Percentiles rank a stretch among this genome's conserved stretches.
Evolutionary conservation across 2,797 vertebrate species (phyloP).

Genomic region (Cossypha heuglini): DNA sequence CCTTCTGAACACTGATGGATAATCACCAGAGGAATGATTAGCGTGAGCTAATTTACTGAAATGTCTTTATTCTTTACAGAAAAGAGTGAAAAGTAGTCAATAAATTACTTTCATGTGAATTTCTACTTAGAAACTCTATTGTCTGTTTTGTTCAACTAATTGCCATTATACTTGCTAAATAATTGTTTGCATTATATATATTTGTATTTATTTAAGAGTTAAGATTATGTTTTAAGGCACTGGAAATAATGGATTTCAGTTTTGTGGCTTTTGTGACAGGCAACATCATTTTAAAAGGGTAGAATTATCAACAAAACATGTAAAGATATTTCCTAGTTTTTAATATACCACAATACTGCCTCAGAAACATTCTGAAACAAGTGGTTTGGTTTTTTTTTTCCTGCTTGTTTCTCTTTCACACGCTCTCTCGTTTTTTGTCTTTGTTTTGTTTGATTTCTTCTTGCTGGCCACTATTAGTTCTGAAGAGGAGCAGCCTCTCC

Average conservation of each 20-base stretch:
- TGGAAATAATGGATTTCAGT: neutral
- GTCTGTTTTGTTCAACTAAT: neutral
- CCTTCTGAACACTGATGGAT: neutral
- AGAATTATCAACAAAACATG: neutral
- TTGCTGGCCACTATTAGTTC: neutral
- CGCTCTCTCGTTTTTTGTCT: neutral
- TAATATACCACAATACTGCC: neutral
- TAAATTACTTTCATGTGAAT: neutral
- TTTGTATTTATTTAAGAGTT: neutral
- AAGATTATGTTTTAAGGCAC: neutral
- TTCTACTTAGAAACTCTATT: neutral
- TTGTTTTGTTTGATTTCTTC: constrained; percentile 31
- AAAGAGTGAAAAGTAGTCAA: neutral
- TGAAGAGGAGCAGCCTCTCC: neutral
- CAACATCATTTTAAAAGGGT: neutral
- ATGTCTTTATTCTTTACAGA: neutral
- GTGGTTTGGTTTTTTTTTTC: neutral
- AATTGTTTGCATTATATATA: neutral
- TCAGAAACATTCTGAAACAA: neutral
- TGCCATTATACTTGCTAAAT: neutral
- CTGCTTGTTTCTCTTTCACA: neutral
- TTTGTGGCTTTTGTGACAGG: neutral
- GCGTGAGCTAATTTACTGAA: neutral
- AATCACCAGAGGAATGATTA: neutral
- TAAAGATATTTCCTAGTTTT: neutral